A percentile compares a stretch with the other conserved stretches of the same genome.
phyloP scores from a whole-genome alignment of 1,140 invertebrate species.

The Drosophila biarmipes region DNA sequence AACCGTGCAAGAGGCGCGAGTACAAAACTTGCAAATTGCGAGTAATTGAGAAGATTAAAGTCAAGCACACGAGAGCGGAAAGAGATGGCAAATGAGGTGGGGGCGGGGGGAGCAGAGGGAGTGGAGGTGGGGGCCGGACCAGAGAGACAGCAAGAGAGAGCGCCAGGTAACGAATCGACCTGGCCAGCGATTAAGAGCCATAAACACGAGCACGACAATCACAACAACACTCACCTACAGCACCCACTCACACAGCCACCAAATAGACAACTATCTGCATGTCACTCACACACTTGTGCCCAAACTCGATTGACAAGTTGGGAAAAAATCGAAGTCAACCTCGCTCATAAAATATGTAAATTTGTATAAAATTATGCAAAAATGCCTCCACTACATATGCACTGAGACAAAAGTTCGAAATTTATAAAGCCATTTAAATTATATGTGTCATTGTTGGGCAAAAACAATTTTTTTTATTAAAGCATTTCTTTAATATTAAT shows the following conservation, averaged over 20 bases:
- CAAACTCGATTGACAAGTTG: slow-evolving; percentile 73
- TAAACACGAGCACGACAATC: slow-evolving; percentile 75
- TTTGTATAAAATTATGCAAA: slow-evolving; percentile 80
- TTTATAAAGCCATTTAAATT: neutral
- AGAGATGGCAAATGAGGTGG: slow-evolving; percentile 19
- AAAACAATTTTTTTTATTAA: too few species aligned
- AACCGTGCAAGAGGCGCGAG: slow-evolving; percentile 39
- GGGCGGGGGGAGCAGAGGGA: neutral
- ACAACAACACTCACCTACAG: slow-evolving; percentile 48
- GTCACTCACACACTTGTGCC: slow-evolving; percentile 16
- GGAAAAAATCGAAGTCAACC: slow-evolving; percentile 60
- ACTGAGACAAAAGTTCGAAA: neutral
- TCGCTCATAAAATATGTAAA: slow-evolving; percentile 65
- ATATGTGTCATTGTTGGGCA: too few species aligned
- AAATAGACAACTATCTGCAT: slow-evolving; percentile 56
- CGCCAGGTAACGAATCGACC: slow-evolving; percentile 65
- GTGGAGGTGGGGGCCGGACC: neutral
- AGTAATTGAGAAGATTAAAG: slow-evolving; percentile 84
- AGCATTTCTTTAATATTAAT: too few species aligned
- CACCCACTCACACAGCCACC: slow-evolving; percentile 43
- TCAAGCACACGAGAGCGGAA: slow-evolving; percentile 67
- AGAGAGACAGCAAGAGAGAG: slow-evolving; percentile 19
- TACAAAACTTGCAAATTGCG: slow-evolving; percentile 80
- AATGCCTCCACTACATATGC: slow-evolving; percentile 55
- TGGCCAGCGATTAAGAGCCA: slow-evolving; percentile 69